These are phyloP conservation scores for Amiota minor DNA, from an alignment of 2,888 invertebrate species.

Conservation along the genomic window DNA sequence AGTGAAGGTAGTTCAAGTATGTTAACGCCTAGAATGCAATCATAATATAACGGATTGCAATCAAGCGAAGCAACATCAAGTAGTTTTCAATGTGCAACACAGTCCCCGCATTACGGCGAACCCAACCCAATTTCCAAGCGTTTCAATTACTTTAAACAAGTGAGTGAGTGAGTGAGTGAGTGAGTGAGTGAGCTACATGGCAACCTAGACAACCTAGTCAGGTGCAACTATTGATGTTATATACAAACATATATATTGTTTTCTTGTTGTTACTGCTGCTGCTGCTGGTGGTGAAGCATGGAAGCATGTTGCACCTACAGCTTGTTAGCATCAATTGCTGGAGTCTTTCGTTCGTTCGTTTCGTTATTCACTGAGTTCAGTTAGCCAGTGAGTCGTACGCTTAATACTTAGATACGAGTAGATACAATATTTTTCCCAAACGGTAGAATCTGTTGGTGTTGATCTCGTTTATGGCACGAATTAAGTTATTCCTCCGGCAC, in stretches of 20 bases:
- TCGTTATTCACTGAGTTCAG: too few relatives aligned
- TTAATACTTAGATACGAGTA: neutral
- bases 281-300: neutral
- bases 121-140: conserved; percentile 31
- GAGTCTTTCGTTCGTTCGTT: neutral
- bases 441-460: conserved; percentile 16
- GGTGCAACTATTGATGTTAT: conserved; percentile 29
- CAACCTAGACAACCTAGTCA: conserved; percentile 2
- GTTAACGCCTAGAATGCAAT: conserved; percentile 38
- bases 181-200: neutral
- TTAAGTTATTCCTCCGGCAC: conserved; percentile 28
- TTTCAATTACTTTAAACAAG: conserved; percentile 17
- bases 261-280: neutral
- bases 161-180: neutral
- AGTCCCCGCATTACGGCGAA: neutral
- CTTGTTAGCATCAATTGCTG: conserved; percentile 22
- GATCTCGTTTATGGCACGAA: conserved; percentile 25
- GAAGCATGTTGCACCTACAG: conserved; percentile 2
- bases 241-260: neutral
- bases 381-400: neutral
- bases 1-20: conserved; percentile 33
- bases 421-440: neutral
- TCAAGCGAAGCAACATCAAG: conserved; percentile 19
- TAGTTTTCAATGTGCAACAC: neutral
- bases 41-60: conserved; percentile 36